Conservation (phyloP, 2,797 vertebrate genomes). For the Pseudochaenichthys georgianus region DNA sequence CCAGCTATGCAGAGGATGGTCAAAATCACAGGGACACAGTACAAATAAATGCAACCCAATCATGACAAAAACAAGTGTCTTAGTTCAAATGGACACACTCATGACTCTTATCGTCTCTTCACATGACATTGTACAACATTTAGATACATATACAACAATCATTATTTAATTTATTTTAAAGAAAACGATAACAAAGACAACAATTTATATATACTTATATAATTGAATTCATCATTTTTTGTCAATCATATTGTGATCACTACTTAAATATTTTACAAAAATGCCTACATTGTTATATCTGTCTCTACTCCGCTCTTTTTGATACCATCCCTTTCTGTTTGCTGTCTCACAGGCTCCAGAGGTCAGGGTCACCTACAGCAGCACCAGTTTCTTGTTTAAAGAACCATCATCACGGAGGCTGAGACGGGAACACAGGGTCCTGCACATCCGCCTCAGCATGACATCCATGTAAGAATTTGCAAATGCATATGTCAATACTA, state of each 20-base stretch:
- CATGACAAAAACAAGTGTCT: background rate
- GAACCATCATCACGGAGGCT: background rate
- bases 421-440: background rate
- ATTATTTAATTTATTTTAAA: background rate
- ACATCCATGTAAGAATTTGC: conserved; percentile 38
- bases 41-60: background rate
- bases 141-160: background rate
- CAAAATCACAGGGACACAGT: background rate
- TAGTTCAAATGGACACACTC: background rate
- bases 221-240: no score
- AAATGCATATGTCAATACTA: conserved; percentile 50
- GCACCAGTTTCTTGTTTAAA: conserved; percentile 1
- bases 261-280: no score
- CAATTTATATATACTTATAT: no score
- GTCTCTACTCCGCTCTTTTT: background rate
- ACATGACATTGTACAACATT: background rate
- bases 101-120: background rate
- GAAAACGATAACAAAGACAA: background rate
- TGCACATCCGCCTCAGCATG: background rate
- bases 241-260: no score
- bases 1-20: background rate
- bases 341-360: background rate
- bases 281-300: background rate
- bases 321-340: background rate
- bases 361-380: conserved; percentile 13